A percentile compares a stretch with the other conserved stretches of the same genome.
Conservation (phyloP, 2,888 invertebrate genomes). For the Eupsilia transversa region DNA sequence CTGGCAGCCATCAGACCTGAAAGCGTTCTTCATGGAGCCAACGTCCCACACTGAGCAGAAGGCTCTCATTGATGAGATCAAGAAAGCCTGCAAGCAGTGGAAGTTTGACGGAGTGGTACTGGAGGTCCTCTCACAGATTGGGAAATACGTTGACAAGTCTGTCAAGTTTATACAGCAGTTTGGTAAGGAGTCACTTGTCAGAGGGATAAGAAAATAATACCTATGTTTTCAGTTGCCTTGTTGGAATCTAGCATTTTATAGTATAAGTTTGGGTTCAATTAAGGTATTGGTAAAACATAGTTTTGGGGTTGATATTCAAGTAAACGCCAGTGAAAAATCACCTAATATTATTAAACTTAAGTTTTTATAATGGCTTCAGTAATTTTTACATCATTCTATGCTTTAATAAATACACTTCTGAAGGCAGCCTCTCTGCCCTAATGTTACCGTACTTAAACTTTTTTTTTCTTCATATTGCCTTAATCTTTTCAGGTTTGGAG, state of each 20-base stretch:
- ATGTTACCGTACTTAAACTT: neutral
- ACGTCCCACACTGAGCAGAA: slow-evolving; percentile 92
- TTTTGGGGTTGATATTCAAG: neutral
- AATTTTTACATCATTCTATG: neutral
- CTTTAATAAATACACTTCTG: neutral
- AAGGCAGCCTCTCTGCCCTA: neutral
- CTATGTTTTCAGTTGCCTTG: neutral
- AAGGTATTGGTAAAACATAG: too few relatives aligned
- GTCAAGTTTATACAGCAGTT: slow-evolving; percentile 92
- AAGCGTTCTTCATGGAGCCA: slow-evolving; percentile 92
- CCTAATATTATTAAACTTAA: neutral
- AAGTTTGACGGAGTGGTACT: slow-evolving; percentile 97
- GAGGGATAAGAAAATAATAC: neutral
- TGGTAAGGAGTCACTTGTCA: slow-evolving; percentile 79
- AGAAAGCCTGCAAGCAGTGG: slow-evolving; percentile 93
- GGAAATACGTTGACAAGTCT: slow-evolving; percentile 93
- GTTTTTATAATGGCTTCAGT: neutral
- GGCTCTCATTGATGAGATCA: slow-evolving; percentile 92
- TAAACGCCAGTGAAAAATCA: neutral
- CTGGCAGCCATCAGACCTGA: slow-evolving; percentile 94
- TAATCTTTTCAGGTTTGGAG: slow-evolving; percentile 86
- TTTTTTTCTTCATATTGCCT: neutral
- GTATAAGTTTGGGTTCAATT: too few relatives aligned
- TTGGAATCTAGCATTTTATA: neutral
- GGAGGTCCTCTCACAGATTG: slow-evolving; percentile 95